Evolutionary conservation across 2,113 vertebrate species (phyloP), one percentile per base, ranked within the genome.

Genomic region (Sinosuthora webbiana): DNA sequence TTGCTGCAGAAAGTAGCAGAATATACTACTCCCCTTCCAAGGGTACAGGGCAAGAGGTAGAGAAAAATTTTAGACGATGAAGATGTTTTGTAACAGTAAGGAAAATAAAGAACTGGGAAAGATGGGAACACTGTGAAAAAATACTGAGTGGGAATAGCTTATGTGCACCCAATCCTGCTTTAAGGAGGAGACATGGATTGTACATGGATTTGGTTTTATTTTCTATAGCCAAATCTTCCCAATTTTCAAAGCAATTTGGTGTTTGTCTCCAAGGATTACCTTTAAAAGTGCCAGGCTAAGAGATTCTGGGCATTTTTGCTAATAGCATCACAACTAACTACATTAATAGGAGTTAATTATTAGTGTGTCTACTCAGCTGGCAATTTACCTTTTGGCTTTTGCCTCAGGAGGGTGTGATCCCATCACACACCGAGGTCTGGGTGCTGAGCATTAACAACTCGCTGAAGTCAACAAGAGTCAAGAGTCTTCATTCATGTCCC

Each of bases 381-480:
- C 60, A 87, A 90, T 89, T 94, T 83, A 45, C 75, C 86, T 55
- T 71, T 17, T 93, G 87, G 27, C 56, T 93, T 90, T 85, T 97
- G 47, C 50, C 63, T 96, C 55, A 70, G 59, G 31, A 75, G 56
- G 47, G 31, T 81, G 56, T 70, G 88, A 96, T 75, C 71, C 79
- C 3, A 10, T 75, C 80, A 90, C 78, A 67, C 41, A 77, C 44
- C 44, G 47, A 53, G 41, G 83, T 78, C 90, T 90, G 47, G 10
- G 28, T 83, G 39, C 56, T 78, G 64, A 88, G 64, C 85, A 71
- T 83, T 80, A 91, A 18, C 0, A 0, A 64, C 60, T 93, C 2
- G 2, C 31, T 19, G 27, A 93, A 83, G 64, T 71, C 85, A 93
- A 49, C 20, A 56, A 37, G 79, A 93, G 76, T 77, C 90, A 94